These are phyloP conservation scores for Protodeltote pygarga DNA, from an alignment of 2,888 invertebrate species.

Conservation along the genomic window DNA sequence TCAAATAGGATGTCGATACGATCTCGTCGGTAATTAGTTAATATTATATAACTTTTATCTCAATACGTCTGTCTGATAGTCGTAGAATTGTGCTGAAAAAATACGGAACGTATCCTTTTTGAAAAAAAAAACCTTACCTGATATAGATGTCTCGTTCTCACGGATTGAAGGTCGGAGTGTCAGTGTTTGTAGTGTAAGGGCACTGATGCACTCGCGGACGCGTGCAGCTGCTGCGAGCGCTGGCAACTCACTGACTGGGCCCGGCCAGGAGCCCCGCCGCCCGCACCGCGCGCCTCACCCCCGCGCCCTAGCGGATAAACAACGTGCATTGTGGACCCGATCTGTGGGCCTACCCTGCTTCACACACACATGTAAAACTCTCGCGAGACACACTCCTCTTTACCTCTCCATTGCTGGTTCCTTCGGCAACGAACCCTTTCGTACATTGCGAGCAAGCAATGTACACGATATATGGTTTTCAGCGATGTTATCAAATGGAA, in stretches of 20 bases:
- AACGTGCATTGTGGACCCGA: constrained; percentile 85
- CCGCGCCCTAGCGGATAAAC: constrained; percentile 83
- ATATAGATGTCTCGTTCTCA: constrained; percentile 83
- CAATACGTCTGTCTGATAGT: constrained; percentile 3
- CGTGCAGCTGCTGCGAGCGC: constrained; percentile 70
- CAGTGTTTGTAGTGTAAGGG: constrained; percentile 62
- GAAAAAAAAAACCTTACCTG: constrained; percentile 71
- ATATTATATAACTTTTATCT: constrained; percentile 48
- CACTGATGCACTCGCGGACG: constrained; percentile 73
- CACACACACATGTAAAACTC: constrained; percentile 64
- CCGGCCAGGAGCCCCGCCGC: constrained; percentile 79
- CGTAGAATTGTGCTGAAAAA: constrained; percentile 16
- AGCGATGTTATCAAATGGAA: constrained; percentile 51
- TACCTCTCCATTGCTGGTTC: constrained; percentile 47
- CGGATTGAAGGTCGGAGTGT: constrained; percentile 83
- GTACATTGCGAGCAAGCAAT: constrained; percentile 40
- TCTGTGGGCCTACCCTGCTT: constrained; percentile 74
- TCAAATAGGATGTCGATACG: constrained; percentile 31
- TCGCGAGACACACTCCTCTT: constrained; percentile 47
- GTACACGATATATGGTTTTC: constrained; percentile 32
- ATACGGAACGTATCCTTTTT: constrained; percentile 42
- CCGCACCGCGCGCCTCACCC: constrained; percentile 56
- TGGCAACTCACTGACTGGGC: constrained; percentile 79
- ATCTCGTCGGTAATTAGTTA: constrained; percentile 36
- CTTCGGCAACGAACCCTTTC: not conserved